Percentiles rank a stretch among this genome's conserved stretches.
Conservation (phyloP, 53 echinoderm and acorn worm genomes). For the Mesocentrotus franciscanus region DNA sequence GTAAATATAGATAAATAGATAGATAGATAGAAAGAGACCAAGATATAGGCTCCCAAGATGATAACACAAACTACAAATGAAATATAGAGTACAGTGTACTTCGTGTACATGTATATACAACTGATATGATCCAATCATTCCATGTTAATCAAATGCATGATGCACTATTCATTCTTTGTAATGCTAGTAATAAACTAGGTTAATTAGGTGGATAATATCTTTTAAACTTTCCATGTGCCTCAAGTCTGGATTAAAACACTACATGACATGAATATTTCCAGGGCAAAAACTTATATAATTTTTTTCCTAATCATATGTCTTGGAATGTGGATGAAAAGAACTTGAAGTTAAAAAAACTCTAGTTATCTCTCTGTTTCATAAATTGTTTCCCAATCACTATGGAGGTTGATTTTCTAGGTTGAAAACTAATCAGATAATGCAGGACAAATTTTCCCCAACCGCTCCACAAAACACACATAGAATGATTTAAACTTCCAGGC, state of each 20-base stretch:
- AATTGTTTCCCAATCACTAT: neutral
- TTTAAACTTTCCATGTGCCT: neutral
- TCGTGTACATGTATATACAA: neutral
- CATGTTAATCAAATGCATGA: neutral
- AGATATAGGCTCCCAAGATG: no score
- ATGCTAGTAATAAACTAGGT: neutral
- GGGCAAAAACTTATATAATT: neutral
- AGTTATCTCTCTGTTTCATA: neutral
- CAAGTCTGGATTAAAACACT: neutral
- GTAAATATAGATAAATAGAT: neutral
- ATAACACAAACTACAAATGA: neutral
- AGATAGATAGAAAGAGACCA: neutral
- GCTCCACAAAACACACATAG: neutral
- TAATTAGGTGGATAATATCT: neutral
- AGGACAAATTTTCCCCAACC: neutral
- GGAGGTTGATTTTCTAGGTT: neutral
- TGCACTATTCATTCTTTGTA: neutral
- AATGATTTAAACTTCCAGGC: no score
- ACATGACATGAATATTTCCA: neutral
- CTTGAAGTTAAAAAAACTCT: neutral
- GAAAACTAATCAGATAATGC: neutral
- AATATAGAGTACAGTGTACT: neutral
- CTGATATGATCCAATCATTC: neutral
- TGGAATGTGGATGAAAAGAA: neutral
- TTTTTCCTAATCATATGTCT: neutral